Conservation (phyloP, 2,797 vertebrate species). For the Halcyon leucocephala region DNA sequence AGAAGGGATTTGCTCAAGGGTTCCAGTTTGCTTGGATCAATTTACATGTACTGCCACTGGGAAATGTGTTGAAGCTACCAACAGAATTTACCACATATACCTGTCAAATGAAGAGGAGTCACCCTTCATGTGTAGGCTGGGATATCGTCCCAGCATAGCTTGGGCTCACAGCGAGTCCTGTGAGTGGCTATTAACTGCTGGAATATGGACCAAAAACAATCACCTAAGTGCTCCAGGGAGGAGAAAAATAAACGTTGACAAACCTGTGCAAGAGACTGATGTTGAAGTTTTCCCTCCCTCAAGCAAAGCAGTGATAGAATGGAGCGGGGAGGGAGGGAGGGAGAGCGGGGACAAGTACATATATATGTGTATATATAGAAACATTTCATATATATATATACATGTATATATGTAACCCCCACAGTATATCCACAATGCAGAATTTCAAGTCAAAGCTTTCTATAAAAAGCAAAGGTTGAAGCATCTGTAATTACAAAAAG, state of each 20-base stretch:
- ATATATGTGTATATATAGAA: background rate
- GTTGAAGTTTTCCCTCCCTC: constrained; percentile 3
- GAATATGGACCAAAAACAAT: constrained; percentile 38
- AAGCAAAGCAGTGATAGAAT: constrained; percentile 7
- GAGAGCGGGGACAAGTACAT: background rate
- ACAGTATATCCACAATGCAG: background rate
- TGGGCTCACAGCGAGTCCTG: background rate
- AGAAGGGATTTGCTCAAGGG: constrained; percentile 54
- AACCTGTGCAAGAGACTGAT: constrained; percentile 26
- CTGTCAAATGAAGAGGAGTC: constrained; percentile 39
- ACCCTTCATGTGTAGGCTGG: background rate
- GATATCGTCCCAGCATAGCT: background rate
- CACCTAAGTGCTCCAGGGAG: constrained; percentile 46
- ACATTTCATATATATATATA: background rate
- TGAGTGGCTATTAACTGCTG: background rate
- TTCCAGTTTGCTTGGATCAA: constrained; percentile 30
- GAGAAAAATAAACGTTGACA: constrained; percentile 47
- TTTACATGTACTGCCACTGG: constrained; percentile 51
- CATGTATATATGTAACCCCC: background rate
- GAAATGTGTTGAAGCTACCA: constrained; percentile 44
- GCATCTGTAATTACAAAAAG: background rate
- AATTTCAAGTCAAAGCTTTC: background rate
- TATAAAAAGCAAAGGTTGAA: constrained; percentile 4
- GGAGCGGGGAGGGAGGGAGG: background rate
- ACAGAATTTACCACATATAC: constrained; percentile 13